These are phyloP conservation scores for Epirrhoe alternata DNA, from an alignment of 2,888 invertebrate species.

Conservation along the genomic window DNA sequence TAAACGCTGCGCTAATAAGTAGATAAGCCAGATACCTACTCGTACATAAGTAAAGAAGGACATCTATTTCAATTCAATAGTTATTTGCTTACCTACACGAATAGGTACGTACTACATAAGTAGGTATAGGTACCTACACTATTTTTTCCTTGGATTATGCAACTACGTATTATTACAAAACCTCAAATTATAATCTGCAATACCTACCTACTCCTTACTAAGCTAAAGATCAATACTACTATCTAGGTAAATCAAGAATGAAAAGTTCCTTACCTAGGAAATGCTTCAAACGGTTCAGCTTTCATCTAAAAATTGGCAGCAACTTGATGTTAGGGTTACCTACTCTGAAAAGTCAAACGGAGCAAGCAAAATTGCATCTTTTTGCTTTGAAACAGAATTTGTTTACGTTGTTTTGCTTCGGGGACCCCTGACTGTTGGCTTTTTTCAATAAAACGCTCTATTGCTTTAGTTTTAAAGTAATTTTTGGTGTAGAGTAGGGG, in stretches of 20 bases:
- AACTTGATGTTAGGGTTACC: conserved; percentile 26
- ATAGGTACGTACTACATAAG: background rate
- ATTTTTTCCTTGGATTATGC: no score
- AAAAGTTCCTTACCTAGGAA: background rate
- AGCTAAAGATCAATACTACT: no score
- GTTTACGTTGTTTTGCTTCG: conserved; percentile 23
- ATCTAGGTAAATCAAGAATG: background rate
- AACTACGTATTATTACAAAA: no score
- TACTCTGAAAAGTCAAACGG: conserved; percentile 10
- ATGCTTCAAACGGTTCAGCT: conserved; percentile 8
- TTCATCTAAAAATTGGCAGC: conserved; percentile 24
- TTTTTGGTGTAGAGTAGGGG: conserved; percentile 26
- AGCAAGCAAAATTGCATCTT: conserved; percentile 27
- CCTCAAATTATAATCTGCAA: no score
- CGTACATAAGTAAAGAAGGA: no score
- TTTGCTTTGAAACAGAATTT: conserved; percentile 27
- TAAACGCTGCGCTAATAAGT: no score
- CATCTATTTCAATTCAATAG: no score
- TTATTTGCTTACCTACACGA: no score
- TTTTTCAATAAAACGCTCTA: conserved; percentile 25
- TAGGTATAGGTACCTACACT: background rate
- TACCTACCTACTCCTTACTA: no score
- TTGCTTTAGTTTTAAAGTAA: conserved; percentile 36
- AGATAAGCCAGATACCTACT: no score
- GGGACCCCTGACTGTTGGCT: conserved; percentile 8